phyloP scores from a whole-genome alignment of 1,140 invertebrate species.

The Hypothenemus hampei region DNA sequence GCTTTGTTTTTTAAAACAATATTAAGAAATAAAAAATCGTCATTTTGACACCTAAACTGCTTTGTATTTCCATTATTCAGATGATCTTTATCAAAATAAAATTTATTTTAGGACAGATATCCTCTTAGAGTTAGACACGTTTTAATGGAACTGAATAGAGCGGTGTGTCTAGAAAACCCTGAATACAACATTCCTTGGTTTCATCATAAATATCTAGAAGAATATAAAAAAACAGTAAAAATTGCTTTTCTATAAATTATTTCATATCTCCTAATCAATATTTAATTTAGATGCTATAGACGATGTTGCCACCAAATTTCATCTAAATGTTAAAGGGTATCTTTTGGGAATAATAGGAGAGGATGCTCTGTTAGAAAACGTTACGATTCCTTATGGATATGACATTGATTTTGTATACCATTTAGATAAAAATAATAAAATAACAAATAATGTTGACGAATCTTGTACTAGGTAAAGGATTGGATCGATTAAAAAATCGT shows the following conservation, averaged over 20 bases:
- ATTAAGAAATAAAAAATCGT: too few relatives aligned
- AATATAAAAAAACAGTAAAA: conserved; percentile 32
- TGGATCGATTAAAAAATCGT: too few relatives aligned
- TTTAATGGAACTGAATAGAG: conserved; percentile 58
- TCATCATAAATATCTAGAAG: conserved; percentile 57
- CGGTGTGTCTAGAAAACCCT: conserved; percentile 58
- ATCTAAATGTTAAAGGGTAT: conserved; percentile 28
- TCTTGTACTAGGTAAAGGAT: conserved; percentile 7
- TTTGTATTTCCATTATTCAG: too few relatives aligned
- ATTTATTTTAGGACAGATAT: conserved; percentile 48
- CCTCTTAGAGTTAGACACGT: conserved; percentile 48
- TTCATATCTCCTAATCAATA: background rate
- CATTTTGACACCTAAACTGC: too few relatives aligned
- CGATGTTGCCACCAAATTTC: conserved; percentile 6
- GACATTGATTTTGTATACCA: conserved; percentile 38
- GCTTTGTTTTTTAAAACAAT: too few relatives aligned
- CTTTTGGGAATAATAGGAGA: conserved; percentile 25
- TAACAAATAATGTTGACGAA: conserved; percentile 10
- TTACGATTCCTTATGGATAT: conserved; percentile 40
- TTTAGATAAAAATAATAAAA: conserved; percentile 27
- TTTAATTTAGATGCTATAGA: conserved; percentile 25
- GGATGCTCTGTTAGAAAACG: conserved; percentile 29
- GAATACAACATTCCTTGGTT: conserved; percentile 60
- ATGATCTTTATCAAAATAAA: too few relatives aligned
- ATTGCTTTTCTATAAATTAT: conserved; percentile 1